Evolutionary conservation across 2,113 vertebrate genomes (phyloP), one percentile per base, ranked within the genome.

Genomic region (Phylloscopus whistleri): DNA sequence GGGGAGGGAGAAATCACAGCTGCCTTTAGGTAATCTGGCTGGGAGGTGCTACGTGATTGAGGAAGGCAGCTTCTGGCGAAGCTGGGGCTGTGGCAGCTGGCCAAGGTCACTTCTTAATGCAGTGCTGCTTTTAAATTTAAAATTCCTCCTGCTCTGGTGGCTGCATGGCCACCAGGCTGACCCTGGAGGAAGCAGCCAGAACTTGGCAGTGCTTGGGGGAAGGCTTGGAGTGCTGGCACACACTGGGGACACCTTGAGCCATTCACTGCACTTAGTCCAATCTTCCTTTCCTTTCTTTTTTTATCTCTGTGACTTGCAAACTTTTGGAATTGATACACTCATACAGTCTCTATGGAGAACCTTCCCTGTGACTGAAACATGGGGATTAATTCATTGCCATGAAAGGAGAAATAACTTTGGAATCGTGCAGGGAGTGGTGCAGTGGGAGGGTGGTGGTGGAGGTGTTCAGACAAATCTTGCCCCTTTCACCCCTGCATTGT

Each of bases 181-280:
- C 39, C 11, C 82, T 46, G 49, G 53, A 76, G n/a, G 49, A 63
- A 24, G 16, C 33, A 58, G 72, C 11, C 31, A 48, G 52, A 49
- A 4, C 26, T n/a, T 12, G 13, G 72, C 46, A 51, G 24, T 41
- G 44, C 85, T 64, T 64, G 37, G 59, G n/a, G 53, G 11, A 60
- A 31, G 48, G 14, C 31, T 41, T 56, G 2, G 0, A 33, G 41
- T 6, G 1, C 41, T 43, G 35, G 3, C 15, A 12, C 41, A 11
- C 1, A 3, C n/a, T 0, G 3, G 68, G 58, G 46, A 22, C 16
- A 3, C 46, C 22, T 20, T 15, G 35, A 69, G 58, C 64, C 62
- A 14, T 22, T 52, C 4, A 7, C 48, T 59, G 44, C 48, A 11
- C 14, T 56, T 41, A 23, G 1, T 87, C 51, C 53, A 69, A 6